These are phyloP conservation scores for Hirundo rustica DNA, from an alignment of 2,797 vertebrate genomes.

Conservation along the genomic window DNA sequence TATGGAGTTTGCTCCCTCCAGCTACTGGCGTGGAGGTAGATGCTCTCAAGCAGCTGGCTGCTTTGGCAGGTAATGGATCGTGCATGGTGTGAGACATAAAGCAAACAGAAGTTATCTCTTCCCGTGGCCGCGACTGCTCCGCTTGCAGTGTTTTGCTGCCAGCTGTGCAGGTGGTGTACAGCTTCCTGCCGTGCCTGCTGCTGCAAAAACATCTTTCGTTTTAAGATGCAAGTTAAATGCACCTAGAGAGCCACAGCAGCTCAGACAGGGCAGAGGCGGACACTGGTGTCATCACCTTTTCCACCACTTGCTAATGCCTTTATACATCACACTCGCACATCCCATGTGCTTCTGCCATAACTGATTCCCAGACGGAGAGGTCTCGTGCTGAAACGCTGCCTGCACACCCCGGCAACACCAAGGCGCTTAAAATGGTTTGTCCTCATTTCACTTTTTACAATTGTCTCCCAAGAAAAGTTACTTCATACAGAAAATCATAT, in stretches of 20 bases:
- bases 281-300: background rate
- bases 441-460: background rate
- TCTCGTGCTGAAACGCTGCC: accelerated
- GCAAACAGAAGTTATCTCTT: background rate
- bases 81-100: background rate
- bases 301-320: background rate
- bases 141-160: background rate
- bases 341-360: accelerated
- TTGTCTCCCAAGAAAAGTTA: background rate
- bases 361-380: background rate
- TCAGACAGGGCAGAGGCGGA: background rate
- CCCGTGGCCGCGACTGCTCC: accelerated
- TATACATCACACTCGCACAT: accelerated
- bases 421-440: background rate
- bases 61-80: background rate
- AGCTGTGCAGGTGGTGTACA: accelerated
- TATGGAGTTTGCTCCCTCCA: background rate
- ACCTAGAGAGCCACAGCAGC: background rate
- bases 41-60: background rate
- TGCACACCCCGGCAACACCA: accelerated
- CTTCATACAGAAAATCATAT: background rate
- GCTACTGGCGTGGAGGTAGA: accelerated
- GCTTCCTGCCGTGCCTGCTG: background rate
- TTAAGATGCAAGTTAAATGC: background rate
- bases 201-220: background rate